phyloP scores from a whole-genome alignment of 2,888 invertebrate species.

The Liodrosophila aerea region DNA sequence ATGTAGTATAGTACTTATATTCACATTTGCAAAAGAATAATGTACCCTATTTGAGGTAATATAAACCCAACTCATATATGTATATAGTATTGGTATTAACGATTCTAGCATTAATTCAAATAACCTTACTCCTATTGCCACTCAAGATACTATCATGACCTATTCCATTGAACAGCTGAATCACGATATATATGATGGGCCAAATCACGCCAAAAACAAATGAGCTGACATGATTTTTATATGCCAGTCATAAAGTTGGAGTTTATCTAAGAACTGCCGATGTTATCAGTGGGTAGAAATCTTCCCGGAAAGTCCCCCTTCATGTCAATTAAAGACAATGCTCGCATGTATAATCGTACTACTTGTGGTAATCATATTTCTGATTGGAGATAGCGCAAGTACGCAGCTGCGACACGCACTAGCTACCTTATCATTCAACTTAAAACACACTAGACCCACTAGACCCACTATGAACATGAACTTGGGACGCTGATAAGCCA shows the following conservation, averaged over 20 bases:
- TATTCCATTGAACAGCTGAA: slow-evolving; percentile 2
- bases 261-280: slow-evolving; percentile 27
- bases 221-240: slow-evolving; percentile 43
- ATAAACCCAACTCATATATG: too few relatives aligned
- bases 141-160: background rate
- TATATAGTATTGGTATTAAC: too few relatives aligned
- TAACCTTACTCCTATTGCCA: too few relatives aligned
- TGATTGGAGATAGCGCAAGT: slow-evolving; percentile 24
- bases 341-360: background rate
- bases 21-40: too few relatives aligned
- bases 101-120: background rate
- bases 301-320: slow-evolving; percentile 17
- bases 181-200: slow-evolving; percentile 16
- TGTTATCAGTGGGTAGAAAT: slow-evolving; percentile 14
- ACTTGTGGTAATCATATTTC: slow-evolving; percentile 2
- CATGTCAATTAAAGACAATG: slow-evolving; percentile 15
- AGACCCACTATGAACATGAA: slow-evolving; percentile 43
- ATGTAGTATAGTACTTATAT: too few relatives aligned
- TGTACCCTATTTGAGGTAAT: too few relatives aligned
- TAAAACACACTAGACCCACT: background rate
- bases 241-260: slow-evolving; percentile 1
- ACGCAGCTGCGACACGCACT: slow-evolving; percentile 51
- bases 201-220: slow-evolving; percentile 43
- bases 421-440: slow-evolving; percentile 26
- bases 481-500: slow-evolving; percentile 50